A percentile compares a stretch with the other conserved stretches of the same genome.
Evolutionary conservation across 2,888 invertebrate genomes (phyloP).

Genomic region (Rhopalosiphum nymphaeae): DNA sequence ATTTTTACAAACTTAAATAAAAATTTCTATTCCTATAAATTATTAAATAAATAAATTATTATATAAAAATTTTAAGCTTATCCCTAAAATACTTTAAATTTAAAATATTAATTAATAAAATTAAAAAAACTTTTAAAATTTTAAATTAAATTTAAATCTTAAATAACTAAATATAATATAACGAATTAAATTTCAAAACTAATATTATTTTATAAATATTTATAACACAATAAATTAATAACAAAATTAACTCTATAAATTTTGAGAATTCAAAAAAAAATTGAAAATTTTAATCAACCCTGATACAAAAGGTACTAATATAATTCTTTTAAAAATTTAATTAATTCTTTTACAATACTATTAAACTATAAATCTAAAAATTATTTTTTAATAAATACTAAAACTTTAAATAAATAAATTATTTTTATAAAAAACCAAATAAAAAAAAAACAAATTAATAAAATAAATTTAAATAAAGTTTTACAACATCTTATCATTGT

Average conservation of each 20-base stretch:
- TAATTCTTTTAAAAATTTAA: conserved; percentile 19
- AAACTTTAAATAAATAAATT: conserved; percentile 23
- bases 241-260: conserved; percentile 48
- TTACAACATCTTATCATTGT: too few species aligned
- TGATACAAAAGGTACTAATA: conserved; percentile 40
- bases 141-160: conserved; percentile 68
- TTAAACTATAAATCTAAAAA: conserved; percentile 28
- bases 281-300: conserved; percentile 46
- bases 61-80: conserved; percentile 43
- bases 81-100: conserved; percentile 53
- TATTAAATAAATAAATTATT: conserved; percentile 11
- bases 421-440: conserved; percentile 24
- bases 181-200: conserved; percentile 41
- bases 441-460: conserved; percentile 1
- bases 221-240: conserved; percentile 32
- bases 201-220: conserved; percentile 32
- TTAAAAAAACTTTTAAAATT: conserved; percentile 55
- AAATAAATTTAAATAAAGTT: conserved; percentile 31
- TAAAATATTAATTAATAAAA: conserved; percentile 19
- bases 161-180: conserved; percentile 49
- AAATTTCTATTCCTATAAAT: conserved; percentile 26
- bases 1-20: conserved; percentile 40
- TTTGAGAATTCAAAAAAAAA: conserved; percentile 41
- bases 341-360: conserved; percentile 35
- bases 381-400: conserved; percentile 25